Percentiles rank a stretch among this genome's conserved stretches.
phyloP scores from a whole-genome alignment of 2,113 vertebrate species.

The Stigmatopora argus region DNA sequence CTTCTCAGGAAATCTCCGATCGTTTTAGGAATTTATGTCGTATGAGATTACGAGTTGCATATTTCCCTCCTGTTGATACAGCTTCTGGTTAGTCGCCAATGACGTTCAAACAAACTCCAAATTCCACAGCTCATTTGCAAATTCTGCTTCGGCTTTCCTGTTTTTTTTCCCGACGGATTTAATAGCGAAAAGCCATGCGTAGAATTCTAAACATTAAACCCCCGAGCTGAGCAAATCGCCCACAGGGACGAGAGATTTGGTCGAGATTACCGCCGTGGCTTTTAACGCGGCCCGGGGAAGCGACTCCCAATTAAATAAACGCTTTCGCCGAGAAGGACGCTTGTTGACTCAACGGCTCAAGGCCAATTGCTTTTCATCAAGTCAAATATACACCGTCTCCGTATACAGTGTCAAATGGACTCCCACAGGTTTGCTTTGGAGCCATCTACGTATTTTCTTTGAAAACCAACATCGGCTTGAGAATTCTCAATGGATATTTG shows the following conservation, averaged over 20 bases:
- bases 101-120: not conserved
- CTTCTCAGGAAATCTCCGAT: no score
- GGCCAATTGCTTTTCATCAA: slow-evolving; percentile 58
- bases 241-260: slow-evolving; percentile 16
- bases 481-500: not conserved
- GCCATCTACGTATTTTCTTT: slow-evolving; percentile 41
- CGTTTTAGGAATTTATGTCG: not conserved
- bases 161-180: not conserved
- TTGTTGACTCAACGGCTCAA: slow-evolving; percentile 60
- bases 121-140: not conserved
- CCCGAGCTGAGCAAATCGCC: slow-evolving; percentile 14
- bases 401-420: not conserved
- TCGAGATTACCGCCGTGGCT: not conserved
- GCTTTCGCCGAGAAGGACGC: slow-evolving; percentile 37
- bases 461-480: not conserved
- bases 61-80: not conserved
- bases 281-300: slow-evolving; percentile 20
- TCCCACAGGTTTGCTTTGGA: slow-evolving; percentile 4
- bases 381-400: slow-evolving; percentile 49
- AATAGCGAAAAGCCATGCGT: not conserved
- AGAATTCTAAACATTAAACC: not conserved
- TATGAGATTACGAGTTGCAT: not conserved
- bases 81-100: not conserved
- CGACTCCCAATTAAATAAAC: slow-evolving; percentile 56
- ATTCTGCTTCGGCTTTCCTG: not conserved